Evolutionary conservation across 2,888 invertebrate genomes (phyloP).

Genomic region (Aplocera efformata): DNA sequence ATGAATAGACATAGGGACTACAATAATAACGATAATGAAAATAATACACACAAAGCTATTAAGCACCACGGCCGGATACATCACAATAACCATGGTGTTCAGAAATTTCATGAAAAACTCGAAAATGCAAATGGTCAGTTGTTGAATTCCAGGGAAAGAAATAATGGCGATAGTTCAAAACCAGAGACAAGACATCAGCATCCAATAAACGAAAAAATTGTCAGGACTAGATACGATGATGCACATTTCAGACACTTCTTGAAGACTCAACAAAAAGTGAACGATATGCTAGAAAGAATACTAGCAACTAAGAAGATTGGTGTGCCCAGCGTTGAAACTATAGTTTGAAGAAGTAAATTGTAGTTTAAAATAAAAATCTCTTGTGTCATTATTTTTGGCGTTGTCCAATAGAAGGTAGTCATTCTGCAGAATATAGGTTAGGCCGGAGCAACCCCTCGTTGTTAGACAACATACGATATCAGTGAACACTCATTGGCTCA

Average conservation of each 20-base stretch:
- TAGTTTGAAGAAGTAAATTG: constrained; percentile 4
- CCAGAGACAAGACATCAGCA: constrained; percentile 48
- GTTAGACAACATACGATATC: no score
- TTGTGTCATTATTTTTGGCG: neutral
- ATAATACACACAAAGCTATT: constrained; percentile 6
- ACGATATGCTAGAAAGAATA: constrained; percentile 60
- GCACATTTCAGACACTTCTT: constrained; percentile 58
- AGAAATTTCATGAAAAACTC: constrained; percentile 52
- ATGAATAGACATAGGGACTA: constrained; percentile 5
- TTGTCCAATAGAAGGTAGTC: no score
- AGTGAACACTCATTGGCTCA: no score
- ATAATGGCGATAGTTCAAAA: constrained; percentile 25
- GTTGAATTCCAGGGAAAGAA: constrained; percentile 8
- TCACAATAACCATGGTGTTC: constrained; percentile 19
- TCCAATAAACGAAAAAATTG: constrained; percentile 42
- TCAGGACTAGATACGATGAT: constrained; percentile 43
- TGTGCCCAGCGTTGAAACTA: constrained; percentile 44
- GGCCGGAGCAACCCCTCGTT: no score
- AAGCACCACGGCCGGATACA: constrained; percentile 13
- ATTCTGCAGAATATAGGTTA: no score
- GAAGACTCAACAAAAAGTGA: constrained; percentile 66
- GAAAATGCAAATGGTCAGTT: constrained; percentile 32
- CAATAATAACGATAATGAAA: constrained; percentile 12
- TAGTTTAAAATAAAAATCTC: constrained; percentile 9
- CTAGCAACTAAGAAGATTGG: constrained; percentile 47